phyloP scores from a whole-genome alignment of 2,113 vertebrate species.

The Conger conger region DNA sequence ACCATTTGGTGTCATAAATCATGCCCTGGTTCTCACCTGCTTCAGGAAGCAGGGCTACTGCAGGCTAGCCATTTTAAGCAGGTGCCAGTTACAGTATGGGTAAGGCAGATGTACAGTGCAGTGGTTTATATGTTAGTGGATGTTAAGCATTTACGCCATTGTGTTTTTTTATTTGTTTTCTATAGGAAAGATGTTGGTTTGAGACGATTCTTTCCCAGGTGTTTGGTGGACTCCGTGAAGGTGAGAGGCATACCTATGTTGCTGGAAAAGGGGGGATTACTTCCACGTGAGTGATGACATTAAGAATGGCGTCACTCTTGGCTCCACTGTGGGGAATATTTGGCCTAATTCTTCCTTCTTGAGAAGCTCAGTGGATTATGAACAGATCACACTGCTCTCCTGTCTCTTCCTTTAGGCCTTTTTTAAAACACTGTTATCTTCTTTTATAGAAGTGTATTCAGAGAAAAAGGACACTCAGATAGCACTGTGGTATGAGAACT shows the following conservation, averaged over 20 bases:
- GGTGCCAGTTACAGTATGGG: too few species aligned
- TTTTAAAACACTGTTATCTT: background rate
- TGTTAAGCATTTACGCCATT: background rate
- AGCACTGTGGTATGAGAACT: background rate
- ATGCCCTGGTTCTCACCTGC: too few species aligned
- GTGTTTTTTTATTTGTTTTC: slow-evolving; percentile 24
- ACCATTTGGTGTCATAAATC: too few species aligned
- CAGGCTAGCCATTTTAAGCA: too few species aligned
- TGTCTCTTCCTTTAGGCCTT: background rate
- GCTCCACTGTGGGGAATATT: slow-evolving; percentile 1
- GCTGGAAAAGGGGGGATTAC: background rate
- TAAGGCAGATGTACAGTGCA: too few species aligned
- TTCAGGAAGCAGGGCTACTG: too few species aligned
- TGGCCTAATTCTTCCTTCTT: background rate
- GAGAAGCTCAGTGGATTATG: background rate
- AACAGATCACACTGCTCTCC: background rate
- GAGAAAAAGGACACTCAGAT: too few species aligned
- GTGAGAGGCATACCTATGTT: slow-evolving; percentile 62
- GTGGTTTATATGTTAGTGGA: background rate
- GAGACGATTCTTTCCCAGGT: slow-evolving; percentile 95
- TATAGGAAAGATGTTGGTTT: slow-evolving; percentile 96
- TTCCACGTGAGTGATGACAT: background rate
- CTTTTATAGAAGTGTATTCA: background rate
- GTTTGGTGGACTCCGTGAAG: slow-evolving; percentile 97
- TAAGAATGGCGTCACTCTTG: background rate